Base-by-base conservation (phyloP, 35 echinoderm and acorn worm species). In the Ophioderma brevispina region DNA sequence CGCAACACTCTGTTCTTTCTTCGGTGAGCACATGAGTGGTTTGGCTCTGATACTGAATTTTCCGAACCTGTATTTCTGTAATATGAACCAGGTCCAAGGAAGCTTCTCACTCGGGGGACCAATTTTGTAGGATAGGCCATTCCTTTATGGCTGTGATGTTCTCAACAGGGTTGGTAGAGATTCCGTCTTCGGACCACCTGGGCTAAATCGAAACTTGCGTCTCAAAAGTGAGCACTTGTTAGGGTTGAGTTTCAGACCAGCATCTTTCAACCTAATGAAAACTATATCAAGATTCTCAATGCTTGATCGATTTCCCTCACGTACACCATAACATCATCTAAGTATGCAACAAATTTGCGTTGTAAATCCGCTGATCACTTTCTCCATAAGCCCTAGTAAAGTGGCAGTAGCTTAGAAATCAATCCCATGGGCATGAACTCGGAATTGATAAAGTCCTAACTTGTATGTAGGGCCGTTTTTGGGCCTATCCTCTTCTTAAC, bases 241-340 rank as follows among this genome's bases (percentile, higher is more conserved):
- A 0, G 92, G 92, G 40, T 88, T 92, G 0, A 94, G 55, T 35
- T 94, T 94, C 0, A 94, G 39, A 0, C 86, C 75, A 6, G 92
- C 96, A 1, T 33, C 78, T 0, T 50, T 25, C 1, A 95, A 38
- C 14, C 76, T 28, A 55, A 85, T 33, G 64, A 78, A 75, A 6
- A 97, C 88, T 3, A 33, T 14, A 11, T 79, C 64, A 31, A 94
- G 89, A 0, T 89, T 38, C 39, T 83, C 64, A 30, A 0, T 17
- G 70, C 25, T 0, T 42, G 14, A 17, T 79, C 80, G 38, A 91
- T 75, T 0, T 79, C 25, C 0, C 40, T 37, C 4, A 80, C 85
- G 35, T 79, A 87, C n/a, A 94, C 92, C 30, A 97, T 91, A 42
- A 97, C 76, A 37, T n/a, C n/a, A n/a, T 96, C 94, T 4, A 98